These are phyloP conservation scores for Protonemura montana DNA, from an alignment of 2,888 invertebrate genomes.

Conservation along the genomic window DNA sequence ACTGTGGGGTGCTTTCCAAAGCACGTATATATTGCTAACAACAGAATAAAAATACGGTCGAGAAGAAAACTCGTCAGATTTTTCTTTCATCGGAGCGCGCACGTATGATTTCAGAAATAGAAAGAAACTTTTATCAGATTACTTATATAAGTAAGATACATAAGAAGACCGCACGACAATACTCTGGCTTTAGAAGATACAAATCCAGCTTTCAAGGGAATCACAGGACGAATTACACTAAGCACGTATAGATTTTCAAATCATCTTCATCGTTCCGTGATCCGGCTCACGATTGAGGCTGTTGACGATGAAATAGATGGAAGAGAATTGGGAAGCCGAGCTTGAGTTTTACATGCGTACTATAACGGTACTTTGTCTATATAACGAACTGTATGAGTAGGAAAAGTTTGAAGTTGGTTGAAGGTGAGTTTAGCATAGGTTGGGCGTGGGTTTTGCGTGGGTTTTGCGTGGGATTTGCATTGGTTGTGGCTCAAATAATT, in stretches of 20 bases:
- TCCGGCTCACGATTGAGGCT: background rate
- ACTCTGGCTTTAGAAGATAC: background rate
- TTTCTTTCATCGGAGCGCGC: slow-evolving; percentile 35
- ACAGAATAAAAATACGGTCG: background rate
- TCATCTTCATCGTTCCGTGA: background rate
- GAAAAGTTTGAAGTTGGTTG: too few relatives aligned
- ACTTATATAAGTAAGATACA: background rate
- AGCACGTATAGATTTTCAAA: background rate
- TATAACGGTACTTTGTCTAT: too few relatives aligned
- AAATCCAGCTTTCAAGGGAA: background rate
- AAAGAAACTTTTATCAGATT: slow-evolving; percentile 27
- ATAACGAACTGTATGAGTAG: too few relatives aligned
- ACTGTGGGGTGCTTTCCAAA: slow-evolving; percentile 16
- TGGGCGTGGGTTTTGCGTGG: too few relatives aligned
- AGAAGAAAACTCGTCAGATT: background rate
- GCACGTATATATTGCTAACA: slow-evolving; percentile 15
- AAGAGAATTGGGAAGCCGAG: too few relatives aligned
- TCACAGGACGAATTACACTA: background rate
- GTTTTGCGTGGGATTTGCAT: too few relatives aligned
- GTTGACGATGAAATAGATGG: background rate
- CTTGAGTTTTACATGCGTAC: background rate
- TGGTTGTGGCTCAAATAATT: too few relatives aligned
- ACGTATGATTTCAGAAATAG: slow-evolving; percentile 31
- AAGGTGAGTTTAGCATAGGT: too few relatives aligned
- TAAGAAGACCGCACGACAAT: background rate